These are phyloP conservation scores for Probosciger aterrimus DNA, from an alignment of 2,113 vertebrate species.

Conservation along the genomic window DNA sequence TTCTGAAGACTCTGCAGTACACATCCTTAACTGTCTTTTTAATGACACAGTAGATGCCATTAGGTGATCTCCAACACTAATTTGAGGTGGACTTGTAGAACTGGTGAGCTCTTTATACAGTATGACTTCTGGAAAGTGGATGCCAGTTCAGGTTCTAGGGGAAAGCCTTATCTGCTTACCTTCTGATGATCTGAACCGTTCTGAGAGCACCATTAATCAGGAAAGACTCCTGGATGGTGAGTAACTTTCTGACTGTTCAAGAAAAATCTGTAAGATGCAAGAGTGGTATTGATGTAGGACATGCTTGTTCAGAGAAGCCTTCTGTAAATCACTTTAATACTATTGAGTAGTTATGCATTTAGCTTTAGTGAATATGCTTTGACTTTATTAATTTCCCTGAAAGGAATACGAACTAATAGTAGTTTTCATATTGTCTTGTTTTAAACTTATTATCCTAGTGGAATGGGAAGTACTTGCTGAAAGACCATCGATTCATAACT, in stretches of 20 bases:
- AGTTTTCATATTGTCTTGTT: conserved; percentile 36
- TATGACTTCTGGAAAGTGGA: neutral
- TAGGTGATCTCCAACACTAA: neutral
- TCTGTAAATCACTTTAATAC: conserved; percentile 15
- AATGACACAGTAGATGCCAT: conserved; percentile 19
- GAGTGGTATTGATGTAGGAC: conserved; percentile 35
- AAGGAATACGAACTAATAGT: conserved; percentile 12
- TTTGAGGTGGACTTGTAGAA: conserved; percentile 35
- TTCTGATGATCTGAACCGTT: conserved; percentile 61
- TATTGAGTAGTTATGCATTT: neutral
- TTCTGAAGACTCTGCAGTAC: conserved; percentile 26
- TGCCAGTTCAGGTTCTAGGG: conserved; percentile 41
- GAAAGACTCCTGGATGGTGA: conserved; percentile 70
- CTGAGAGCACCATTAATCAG: conserved; percentile 70
- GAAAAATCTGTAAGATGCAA: conserved; percentile 35
- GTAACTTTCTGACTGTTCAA: conserved; percentile 65
- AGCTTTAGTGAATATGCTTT: conserved; percentile 33
- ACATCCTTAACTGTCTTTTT: neutral
- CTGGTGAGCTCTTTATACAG: conserved; percentile 45
- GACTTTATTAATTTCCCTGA: conserved; percentile 12
- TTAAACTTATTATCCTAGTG: conserved; percentile 14
- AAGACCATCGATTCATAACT: conserved; percentile 31
- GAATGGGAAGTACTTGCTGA: conserved; percentile 40
- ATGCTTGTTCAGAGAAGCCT: conserved; percentile 47
- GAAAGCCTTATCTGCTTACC: conserved; percentile 55